These are phyloP conservation scores for Hydropotes inermis DNA, from an alignment of 2,113 vertebrate species.

Conservation along the genomic window DNA sequence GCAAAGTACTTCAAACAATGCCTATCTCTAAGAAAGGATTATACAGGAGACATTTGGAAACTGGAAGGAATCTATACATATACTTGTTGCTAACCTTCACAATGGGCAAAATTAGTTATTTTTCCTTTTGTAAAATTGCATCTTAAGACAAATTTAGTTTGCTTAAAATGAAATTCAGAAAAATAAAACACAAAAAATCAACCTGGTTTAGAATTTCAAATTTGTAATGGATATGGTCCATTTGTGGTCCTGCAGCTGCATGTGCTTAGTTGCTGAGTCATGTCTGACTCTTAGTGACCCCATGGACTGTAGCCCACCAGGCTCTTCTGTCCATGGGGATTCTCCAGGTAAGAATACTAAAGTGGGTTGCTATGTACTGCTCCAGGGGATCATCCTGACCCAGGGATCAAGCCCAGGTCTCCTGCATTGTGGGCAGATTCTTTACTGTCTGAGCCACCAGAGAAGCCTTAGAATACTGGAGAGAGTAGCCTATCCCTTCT, in stretches of 20 bases:
- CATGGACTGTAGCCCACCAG: background rate
- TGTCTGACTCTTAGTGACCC: background rate
- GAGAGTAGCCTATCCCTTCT: background rate
- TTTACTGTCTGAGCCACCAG: background rate
- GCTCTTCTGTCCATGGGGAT: background rate
- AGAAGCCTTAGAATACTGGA: background rate
- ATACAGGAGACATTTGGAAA: background rate
- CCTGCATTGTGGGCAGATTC: background rate
- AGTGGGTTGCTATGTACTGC: background rate
- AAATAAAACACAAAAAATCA: background rate
- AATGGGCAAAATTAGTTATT: background rate
- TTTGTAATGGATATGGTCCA: background rate
- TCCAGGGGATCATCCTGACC: background rate
- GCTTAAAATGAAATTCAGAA: background rate
- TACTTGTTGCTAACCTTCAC: background rate
- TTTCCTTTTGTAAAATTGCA: background rate
- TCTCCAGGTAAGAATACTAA: background rate
- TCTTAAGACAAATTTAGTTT: constrained; percentile 23
- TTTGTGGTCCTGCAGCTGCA: background rate
- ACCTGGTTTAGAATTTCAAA: background rate
- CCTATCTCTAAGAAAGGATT: background rate
- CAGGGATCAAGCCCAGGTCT: background rate
- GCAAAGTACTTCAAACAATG: background rate
- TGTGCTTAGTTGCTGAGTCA: background rate
- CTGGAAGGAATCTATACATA: background rate